Evolutionary conservation across 2,113 vertebrate species (phyloP), one percentile per base, ranked within the genome.

Genomic region (Epinephelus lanceolatus): DNA sequence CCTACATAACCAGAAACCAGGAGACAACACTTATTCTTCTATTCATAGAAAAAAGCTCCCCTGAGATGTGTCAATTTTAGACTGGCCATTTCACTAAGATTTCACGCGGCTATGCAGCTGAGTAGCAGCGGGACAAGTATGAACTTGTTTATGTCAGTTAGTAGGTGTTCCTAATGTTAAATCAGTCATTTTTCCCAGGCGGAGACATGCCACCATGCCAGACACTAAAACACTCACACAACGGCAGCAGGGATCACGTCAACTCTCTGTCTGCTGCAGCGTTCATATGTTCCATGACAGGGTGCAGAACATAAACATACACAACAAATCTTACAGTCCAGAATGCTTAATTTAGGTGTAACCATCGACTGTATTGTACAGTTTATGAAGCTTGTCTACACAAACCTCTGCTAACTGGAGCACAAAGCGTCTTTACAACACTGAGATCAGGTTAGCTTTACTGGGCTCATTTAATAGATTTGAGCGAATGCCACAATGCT

Each of bases 1-100:
- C 92, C 94, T 86, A 95, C 80, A 92, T 91, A 92, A 87, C 75
- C 80, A 92, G 76, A 91, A 87, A 91, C 62, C 13, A 84, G 86
- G 67, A 91, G 85, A 83, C 78, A 79, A 86, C 65, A 59, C 71
- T 83, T 56, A 68, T 85, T 90, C 82, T 76, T 81, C 81, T 86
- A 80, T 86, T 91, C 73, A 84, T 40, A 71, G 76, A 53, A 37
- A 71, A 60, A 65, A 68, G 56, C 11, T 61, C 81, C 72, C 66
- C 17, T 25, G 84, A 88, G 78, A 86, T 21, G 33, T 49, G 2
- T 82, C 61, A 30, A 1, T 80, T 89, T 89, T 87, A 86, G 81
- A 86, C 27, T 1, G 18, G 19, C 49, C 56, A 66, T 83, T 89
- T 81, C 53, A 78, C 45, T 30, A 21, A 62, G 52, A 83, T 76